phyloP scores from a whole-genome alignment of 2,113 vertebrate species.

The Chaetura pelagica region DNA sequence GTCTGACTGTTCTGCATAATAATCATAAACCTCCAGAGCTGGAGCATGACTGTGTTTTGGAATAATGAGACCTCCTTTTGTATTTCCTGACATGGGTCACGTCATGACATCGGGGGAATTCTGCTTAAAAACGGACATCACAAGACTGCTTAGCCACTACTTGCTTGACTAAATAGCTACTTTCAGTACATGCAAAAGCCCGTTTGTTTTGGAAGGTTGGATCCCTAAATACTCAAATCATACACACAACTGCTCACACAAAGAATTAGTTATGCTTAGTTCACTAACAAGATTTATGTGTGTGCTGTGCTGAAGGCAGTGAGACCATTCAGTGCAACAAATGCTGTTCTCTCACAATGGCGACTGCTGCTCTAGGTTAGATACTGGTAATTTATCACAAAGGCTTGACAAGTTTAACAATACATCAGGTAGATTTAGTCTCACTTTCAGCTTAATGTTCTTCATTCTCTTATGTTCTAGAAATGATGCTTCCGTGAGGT shows the following conservation, averaged over 20 bases:
- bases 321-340: neutral
- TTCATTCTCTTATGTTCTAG: slow-evolving; percentile 44
- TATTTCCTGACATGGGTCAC: neutral
- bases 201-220: neutral
- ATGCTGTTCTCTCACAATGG: neutral
- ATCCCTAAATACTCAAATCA: slow-evolving; percentile 15
- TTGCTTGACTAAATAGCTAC: neutral
- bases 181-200: accelerated
- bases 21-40: neutral
- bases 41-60: neutral
- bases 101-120: neutral
- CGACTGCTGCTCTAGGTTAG: neutral
- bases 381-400: neutral
- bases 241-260: slow-evolving; percentile 5
- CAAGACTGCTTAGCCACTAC: neutral
- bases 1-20: neutral
- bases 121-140: neutral
- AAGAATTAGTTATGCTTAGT: slow-evolving; percentile 28
- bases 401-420: slow-evolving; percentile 33
- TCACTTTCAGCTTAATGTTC: slow-evolving; percentile 40
- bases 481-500: neutral
- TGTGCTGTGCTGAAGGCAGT: neutral
- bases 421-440: slow-evolving; percentile 24
- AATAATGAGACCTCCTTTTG: neutral
- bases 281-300: slow-evolving; percentile 4